A percentile compares a stretch with the other conserved stretches of the same genome.
Evolutionary conservation across 1,140 invertebrate genomes (phyloP).

Genomic region (Tribolium castaneum): DNA sequence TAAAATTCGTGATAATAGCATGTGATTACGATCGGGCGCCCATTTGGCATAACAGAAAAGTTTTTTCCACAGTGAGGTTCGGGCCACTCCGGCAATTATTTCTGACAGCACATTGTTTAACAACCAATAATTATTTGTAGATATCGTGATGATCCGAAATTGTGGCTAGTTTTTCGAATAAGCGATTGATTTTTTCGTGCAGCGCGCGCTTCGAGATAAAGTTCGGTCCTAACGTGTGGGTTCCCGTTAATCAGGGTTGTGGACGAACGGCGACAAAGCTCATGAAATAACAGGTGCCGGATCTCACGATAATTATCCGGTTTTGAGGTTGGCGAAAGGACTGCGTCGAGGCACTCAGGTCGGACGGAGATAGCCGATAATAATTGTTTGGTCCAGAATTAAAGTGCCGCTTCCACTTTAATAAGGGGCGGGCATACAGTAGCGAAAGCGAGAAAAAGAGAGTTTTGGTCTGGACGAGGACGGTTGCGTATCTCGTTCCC

Average conservation of each 20-base stretch:
- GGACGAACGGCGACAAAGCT: constrained; percentile 31
- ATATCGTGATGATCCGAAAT: constrained; percentile 39
- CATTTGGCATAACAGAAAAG: neutral
- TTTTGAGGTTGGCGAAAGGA: constrained; percentile 29
- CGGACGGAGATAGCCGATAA: constrained; percentile 19
- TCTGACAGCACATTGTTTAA: constrained; percentile 39
- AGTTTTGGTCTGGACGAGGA: constrained; percentile 46
- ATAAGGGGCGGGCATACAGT: constrained; percentile 63
- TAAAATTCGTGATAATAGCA: neutral
- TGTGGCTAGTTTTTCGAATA: neutral
- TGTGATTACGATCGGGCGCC: neutral
- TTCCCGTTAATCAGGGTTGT: constrained; percentile 8
- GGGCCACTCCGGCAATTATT: constrained; percentile 26
- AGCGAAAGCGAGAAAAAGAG: constrained; percentile 49
- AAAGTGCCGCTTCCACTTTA: constrained; percentile 62
- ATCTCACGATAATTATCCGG: constrained; percentile 39
- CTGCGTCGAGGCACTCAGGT: neutral
- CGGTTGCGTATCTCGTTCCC: neutral
- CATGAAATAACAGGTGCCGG: constrained; percentile 40
- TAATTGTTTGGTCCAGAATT: constrained; percentile 63
- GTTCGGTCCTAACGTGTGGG: neutral
- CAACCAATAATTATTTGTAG: constrained; percentile 41
- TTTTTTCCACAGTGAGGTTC: constrained; percentile 9
- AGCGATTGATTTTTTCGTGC: too few species aligned
- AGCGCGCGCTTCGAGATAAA: neutral